Percentiles rank a stretch among this genome's conserved stretches.
These are phyloP conservation scores for Lordiphosa collinella DNA, from an alignment of 1,140 invertebrate species.

Conservation along the genomic window DNA sequence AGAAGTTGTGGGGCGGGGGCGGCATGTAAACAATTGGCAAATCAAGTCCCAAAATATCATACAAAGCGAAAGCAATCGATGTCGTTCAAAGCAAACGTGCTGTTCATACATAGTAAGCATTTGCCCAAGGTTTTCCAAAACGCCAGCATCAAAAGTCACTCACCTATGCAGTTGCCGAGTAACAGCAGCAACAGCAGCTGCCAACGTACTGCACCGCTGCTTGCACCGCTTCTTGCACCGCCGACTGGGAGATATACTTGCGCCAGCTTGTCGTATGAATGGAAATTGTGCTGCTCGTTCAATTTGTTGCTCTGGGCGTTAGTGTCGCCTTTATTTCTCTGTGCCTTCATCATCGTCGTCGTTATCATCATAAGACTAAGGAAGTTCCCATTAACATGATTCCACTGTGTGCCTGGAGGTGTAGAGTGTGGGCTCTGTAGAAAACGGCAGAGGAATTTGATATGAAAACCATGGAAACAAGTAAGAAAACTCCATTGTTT, in stretches of 20 bases:
- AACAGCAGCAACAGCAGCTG: slow-evolving; percentile 47
- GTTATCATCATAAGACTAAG: slow-evolving; percentile 52
- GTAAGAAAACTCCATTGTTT: too few species aligned
- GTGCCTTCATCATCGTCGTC: slow-evolving; percentile 33
- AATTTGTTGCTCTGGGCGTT: slow-evolving; percentile 37
- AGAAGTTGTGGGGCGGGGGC: slow-evolving; percentile 5
- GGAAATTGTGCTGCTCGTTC: slow-evolving; percentile 14
- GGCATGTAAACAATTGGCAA: slow-evolving; percentile 37
- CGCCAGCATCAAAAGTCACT: slow-evolving; percentile 33
- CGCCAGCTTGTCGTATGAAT: slow-evolving; percentile 44
- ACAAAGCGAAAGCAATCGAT: slow-evolving; percentile 3
- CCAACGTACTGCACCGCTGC: slow-evolving; percentile 26
- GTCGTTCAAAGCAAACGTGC: slow-evolving; percentile 4
- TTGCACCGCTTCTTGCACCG: background rate
- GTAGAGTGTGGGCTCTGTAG: background rate
- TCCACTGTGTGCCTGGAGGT: slow-evolving; percentile 6
- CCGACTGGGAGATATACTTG: slow-evolving; percentile 11
- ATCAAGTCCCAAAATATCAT: slow-evolving; percentile 25
- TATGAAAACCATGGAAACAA: too few species aligned
- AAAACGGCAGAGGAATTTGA: background rate
- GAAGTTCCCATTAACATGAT: slow-evolving; percentile 40
- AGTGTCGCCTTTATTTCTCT: slow-evolving; percentile 39
- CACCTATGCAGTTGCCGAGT: slow-evolving; percentile 72
- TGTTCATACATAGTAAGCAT: slow-evolving; percentile 1
- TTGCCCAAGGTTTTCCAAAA: slow-evolving; percentile 27